phyloP scores from a whole-genome alignment of 2,888 invertebrate species.

The Leucophenga maculata region DNA sequence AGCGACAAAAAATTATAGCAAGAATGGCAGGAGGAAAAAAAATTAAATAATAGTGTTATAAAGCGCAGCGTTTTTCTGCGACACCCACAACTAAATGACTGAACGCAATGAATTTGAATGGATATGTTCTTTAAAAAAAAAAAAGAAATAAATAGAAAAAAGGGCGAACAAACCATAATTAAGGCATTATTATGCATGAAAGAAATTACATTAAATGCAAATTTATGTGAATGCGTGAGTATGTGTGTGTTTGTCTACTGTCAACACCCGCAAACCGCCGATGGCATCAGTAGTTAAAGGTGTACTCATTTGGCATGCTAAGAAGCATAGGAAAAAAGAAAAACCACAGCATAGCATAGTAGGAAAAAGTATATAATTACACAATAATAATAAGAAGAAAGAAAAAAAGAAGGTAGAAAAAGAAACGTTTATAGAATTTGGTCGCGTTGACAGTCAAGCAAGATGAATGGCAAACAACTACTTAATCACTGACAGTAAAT shows the following conservation, averaged over 20 bases:
- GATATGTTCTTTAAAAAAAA: too few relatives aligned
- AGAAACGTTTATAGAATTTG: neutral
- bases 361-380: neutral
- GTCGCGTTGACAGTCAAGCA: neutral
- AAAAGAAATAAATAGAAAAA: neutral
- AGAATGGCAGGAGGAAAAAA: neutral
- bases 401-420: neutral
- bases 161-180: slow-evolving; percentile 15
- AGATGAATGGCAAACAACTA: slow-evolving; percentile 10
- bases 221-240: slow-evolving; percentile 47
- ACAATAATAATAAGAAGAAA: neutral
- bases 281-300: neutral
- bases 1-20: neutral
- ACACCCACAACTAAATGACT: slow-evolving; percentile 11
- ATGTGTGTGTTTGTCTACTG: neutral
- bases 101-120: neutral
- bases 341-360: neutral
- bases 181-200: slow-evolving; percentile 5
- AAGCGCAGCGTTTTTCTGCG: neutral
- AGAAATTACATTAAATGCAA: slow-evolving; percentile 62
- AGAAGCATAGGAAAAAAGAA: slow-evolving; percentile 40
- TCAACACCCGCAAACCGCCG: slow-evolving; percentile 34
- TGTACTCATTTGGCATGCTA: slow-evolving; percentile 56
- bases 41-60: slow-evolving; percentile 1
- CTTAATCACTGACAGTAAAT: slow-evolving; percentile 13